A percentile compares a stretch with the other conserved stretches of the same genome.
Conservation (phyloP, 2,888 invertebrate species). For the Orthosia gothica region DNA sequence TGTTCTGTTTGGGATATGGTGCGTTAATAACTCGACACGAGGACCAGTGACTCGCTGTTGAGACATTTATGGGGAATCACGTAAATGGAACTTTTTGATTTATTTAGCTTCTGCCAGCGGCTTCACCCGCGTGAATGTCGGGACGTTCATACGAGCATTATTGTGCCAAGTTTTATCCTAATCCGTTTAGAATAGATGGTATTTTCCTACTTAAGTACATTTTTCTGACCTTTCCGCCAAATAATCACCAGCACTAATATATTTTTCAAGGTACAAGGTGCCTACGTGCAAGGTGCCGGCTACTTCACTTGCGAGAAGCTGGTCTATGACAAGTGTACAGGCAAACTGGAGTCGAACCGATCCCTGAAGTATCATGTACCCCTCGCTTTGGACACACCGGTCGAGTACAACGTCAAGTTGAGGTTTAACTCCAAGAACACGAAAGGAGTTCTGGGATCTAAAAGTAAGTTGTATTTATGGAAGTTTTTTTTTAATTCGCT, state of each 20-base stretch:
- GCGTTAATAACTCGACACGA: not conserved
- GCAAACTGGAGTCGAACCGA: slow-evolving; percentile 93
- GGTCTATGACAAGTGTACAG: slow-evolving; percentile 91
- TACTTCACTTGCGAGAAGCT: slow-evolving; percentile 94
- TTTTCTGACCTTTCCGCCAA: too few species aligned
- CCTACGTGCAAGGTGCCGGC: slow-evolving; percentile 93
- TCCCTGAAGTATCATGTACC: slow-evolving; percentile 94
- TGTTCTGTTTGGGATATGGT: not conserved
- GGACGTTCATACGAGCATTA: too few species aligned
- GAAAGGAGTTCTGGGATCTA: slow-evolving; percentile 93
- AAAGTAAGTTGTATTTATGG: slow-evolving; percentile 91
- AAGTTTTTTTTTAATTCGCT: not conserved
- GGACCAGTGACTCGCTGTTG: not conserved
- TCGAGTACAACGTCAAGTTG: slow-evolving; percentile 92
- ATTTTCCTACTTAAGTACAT: too few species aligned
- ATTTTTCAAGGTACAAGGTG: slow-evolving; percentile 92
- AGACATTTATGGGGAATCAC: not conserved
- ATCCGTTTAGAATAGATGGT: too few species aligned
- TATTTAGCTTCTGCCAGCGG: too few species aligned
- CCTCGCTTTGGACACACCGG: slow-evolving; percentile 93
- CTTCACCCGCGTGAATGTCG: too few species aligned
- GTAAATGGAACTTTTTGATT: too few species aligned
- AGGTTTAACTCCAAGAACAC: slow-evolving; percentile 92
- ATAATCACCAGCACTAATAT: not conserved
- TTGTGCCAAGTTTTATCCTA: too few species aligned